phyloP scores from a whole-genome alignment of 2,888 invertebrate genomes.

The Tuta absoluta region DNA sequence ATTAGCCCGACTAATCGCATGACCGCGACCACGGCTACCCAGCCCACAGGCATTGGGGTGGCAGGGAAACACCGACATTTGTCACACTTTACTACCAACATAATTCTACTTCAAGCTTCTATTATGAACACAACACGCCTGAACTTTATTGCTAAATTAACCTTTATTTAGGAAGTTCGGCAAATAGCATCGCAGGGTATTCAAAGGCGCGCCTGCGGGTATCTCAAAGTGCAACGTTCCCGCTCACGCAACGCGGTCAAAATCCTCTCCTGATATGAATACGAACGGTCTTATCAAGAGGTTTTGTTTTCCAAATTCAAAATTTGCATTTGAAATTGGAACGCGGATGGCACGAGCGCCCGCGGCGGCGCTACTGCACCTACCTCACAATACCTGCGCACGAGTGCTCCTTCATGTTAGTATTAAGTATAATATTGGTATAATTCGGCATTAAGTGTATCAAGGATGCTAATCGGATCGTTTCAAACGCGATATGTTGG shows the following conservation, averaged over 20 bases:
- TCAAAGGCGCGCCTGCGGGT: not conserved
- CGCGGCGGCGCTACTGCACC: slow-evolving; percentile 66
- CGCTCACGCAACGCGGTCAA: slow-evolving; percentile 61
- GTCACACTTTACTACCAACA: slow-evolving; percentile 27
- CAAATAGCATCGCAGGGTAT: slow-evolving; percentile 49
- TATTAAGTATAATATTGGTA: slow-evolving; percentile 45
- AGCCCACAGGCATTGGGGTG: slow-evolving; percentile 19
- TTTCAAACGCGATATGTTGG: slow-evolving; percentile 38
- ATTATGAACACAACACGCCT: not conserved
- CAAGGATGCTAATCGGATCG: slow-evolving; percentile 37
- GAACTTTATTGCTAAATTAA: slow-evolving; percentile 19
- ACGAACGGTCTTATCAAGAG: slow-evolving; percentile 43
- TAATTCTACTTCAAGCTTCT: slow-evolving; percentile 25
- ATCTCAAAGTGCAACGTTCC: slow-evolving; percentile 56
- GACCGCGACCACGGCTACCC: slow-evolving; percentile 27
- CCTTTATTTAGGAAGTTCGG: slow-evolving; percentile 38
- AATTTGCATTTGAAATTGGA: slow-evolving; percentile 77
- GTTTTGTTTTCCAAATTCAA: slow-evolving; percentile 56
- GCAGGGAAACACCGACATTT: slow-evolving; percentile 24
- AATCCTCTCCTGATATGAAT: slow-evolving; percentile 52
- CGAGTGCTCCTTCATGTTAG: slow-evolving; percentile 39
- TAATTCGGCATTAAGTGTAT: slow-evolving; percentile 54
- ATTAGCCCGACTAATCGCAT: slow-evolving; percentile 37
- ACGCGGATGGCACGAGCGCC: slow-evolving; percentile 75
- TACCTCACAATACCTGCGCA: slow-evolving; percentile 49